Conservation (phyloP, 2,888 invertebrate genomes). For the Spialia ferax region DNA sequence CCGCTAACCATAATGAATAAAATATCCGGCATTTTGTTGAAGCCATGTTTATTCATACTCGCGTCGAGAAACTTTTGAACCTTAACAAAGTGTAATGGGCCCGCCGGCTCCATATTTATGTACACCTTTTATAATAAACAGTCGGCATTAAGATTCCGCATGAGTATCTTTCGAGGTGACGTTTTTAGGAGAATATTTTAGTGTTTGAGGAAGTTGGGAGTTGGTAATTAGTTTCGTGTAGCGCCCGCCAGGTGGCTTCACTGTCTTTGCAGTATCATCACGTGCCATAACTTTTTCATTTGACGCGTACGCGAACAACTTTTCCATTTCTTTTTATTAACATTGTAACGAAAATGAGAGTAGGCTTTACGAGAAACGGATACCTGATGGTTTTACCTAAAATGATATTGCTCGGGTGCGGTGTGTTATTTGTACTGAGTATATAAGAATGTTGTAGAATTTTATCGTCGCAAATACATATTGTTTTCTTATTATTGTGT, state of each 20-base stretch:
- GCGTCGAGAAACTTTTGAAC: conserved; percentile 31
- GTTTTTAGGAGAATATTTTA: conserved; percentile 84
- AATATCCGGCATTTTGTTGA: conserved; percentile 28
- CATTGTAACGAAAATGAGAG: conserved; percentile 83
- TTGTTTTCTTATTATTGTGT: conserved; percentile 56
- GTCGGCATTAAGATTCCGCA: conserved; percentile 71
- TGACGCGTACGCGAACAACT: conserved; percentile 81
- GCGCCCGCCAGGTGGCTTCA: conserved; percentile 72
- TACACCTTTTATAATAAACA: conserved; percentile 49
- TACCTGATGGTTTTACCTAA: conserved; percentile 65
- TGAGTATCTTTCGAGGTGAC: conserved; percentile 74
- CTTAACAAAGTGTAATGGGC: conserved; percentile 39
- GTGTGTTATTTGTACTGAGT: conserved; percentile 40
- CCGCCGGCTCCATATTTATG: conserved; percentile 35
- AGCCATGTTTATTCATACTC: conserved; percentile 37
- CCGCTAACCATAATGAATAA: conserved; percentile 31
- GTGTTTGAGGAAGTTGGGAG: conserved; percentile 80
- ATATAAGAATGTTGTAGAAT: conserved; percentile 35
- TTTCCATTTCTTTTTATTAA: conserved; percentile 86
- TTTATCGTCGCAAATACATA: conserved; percentile 28
- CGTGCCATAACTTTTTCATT: conserved; percentile 86
- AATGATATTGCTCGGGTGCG: conserved; percentile 50
- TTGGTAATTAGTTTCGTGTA: conserved; percentile 83
- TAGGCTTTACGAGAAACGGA: conserved; percentile 78
- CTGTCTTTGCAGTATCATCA: conserved; percentile 79